These are phyloP conservation scores for Pegoplata infirma DNA, from an alignment of 2,888 invertebrate species.

Conservation along the genomic window DNA sequence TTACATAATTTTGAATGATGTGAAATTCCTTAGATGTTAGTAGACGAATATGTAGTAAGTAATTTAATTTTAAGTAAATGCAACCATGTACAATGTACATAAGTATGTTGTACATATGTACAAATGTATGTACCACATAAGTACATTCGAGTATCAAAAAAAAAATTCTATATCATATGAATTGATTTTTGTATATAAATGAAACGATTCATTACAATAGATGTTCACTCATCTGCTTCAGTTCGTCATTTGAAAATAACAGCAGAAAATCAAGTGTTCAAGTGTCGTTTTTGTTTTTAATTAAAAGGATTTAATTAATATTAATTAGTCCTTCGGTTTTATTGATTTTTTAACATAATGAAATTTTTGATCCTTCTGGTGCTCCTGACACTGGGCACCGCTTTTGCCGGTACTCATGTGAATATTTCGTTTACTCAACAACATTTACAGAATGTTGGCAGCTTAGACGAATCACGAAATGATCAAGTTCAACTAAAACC, in stretches of 20 bases:
- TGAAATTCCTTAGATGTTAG: constrained; percentile 50
- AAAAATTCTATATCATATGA: neutral
- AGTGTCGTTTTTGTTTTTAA: constrained; percentile 6
- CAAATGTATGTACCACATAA: neutral
- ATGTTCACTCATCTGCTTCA: constrained; percentile 67
- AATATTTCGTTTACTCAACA: constrained; percentile 73
- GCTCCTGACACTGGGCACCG: constrained; percentile 68
- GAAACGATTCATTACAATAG: constrained; percentile 51
- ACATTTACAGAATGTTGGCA: constrained; percentile 78
- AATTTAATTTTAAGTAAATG: constrained; percentile 25
- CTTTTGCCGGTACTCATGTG: constrained; percentile 71
- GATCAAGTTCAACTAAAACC: constrained; percentile 14
- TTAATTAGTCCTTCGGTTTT: neutral
- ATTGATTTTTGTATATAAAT: constrained; percentile 66
- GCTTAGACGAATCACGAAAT: constrained; percentile 70
- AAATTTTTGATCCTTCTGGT: constrained; percentile 55
- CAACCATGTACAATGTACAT: constrained; percentile 43
- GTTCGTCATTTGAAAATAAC: constrained; percentile 62
- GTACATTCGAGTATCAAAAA: neutral
- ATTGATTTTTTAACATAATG: constrained; percentile 15
- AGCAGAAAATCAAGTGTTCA: constrained; percentile 13
- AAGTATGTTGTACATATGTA: constrained; percentile 15
- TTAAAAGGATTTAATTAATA: neutral
- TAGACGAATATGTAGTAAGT: constrained; percentile 37
- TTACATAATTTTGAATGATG: constrained; percentile 39